Conservation (phyloP, 2,888 invertebrate species). For the Amblyjoppa proteus region DNA sequence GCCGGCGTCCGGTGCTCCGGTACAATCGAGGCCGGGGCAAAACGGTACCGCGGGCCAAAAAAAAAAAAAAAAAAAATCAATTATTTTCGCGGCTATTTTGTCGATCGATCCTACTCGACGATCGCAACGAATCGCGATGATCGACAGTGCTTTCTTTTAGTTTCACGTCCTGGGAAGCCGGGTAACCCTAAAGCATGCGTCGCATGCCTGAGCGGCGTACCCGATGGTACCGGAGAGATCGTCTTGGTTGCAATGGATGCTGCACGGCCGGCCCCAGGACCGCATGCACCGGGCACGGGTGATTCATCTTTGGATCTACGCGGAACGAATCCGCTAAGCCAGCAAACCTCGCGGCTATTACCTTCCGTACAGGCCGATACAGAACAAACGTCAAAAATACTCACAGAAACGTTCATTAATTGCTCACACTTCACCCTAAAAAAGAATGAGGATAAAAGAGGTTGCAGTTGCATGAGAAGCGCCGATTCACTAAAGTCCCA, state of each 20-base stretch:
- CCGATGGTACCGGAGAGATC: constrained; percentile 9
- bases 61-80: not conserved
- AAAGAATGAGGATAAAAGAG: too few species aligned
- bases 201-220: not conserved
- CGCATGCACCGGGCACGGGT: constrained; percentile 19
- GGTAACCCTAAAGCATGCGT: not conserved
- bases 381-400: not conserved
- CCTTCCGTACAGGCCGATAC: not conserved
- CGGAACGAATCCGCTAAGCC: constrained; percentile 56
- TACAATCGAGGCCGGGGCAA: not conserved
- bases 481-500: too few species aligned
- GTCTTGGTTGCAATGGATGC: constrained; percentile 1
- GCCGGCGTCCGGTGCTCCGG: not conserved
- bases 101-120: constrained; percentile 30
- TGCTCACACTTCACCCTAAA: not conserved
- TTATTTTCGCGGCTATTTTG: not conserved
- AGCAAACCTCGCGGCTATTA: constrained; percentile 32
- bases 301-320: constrained; percentile 49
- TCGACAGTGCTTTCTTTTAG: constrained; percentile 10
- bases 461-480: too few species aligned
- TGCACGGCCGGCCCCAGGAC: not conserved
- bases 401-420: not conserved
- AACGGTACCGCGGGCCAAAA: not conserved
- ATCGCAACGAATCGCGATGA: constrained; percentile 42
- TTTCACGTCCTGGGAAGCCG: not conserved